Conservation (phyloP, 2,797 vertebrate genomes). For the Diceros bicornis region DNA sequence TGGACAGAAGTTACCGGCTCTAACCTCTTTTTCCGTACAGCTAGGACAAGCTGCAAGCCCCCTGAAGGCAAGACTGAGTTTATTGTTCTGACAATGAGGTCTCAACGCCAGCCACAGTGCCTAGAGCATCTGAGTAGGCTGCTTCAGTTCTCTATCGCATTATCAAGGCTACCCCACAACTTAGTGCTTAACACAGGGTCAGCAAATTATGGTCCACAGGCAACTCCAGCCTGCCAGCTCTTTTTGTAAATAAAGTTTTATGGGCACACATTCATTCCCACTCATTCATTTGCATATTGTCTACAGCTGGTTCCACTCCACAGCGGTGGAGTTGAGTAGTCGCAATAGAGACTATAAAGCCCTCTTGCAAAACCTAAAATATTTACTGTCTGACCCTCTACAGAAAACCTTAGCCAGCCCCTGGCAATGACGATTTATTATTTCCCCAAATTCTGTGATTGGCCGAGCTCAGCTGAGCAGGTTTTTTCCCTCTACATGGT, state of each 20-base stretch:
- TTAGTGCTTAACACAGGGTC: background rate
- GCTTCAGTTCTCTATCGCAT: background rate
- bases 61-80: constrained; percentile 64
- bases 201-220: background rate
- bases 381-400: background rate
- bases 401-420: background rate
- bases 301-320: background rate
- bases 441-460: background rate
- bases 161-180: background rate
- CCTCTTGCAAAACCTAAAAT: background rate
- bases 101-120: background rate
- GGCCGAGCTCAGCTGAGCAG: background rate
- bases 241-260: constrained; percentile 46
- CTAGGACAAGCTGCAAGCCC: constrained; percentile 52
- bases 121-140: background rate
- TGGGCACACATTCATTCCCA: background rate
- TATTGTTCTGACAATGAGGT: constrained; percentile 35
- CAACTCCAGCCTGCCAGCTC: background rate
- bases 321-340: background rate
- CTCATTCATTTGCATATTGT: background rate
- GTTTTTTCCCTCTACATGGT: background rate
- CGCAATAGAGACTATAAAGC: background rate
- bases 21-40: constrained; percentile 62
- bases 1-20: constrained; percentile 42
- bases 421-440: background rate